Evolutionary conservation across 1,140 invertebrate genomes (phyloP), one percentile per base, ranked within the genome.

Genomic region (Tetramorium simillimum): DNA sequence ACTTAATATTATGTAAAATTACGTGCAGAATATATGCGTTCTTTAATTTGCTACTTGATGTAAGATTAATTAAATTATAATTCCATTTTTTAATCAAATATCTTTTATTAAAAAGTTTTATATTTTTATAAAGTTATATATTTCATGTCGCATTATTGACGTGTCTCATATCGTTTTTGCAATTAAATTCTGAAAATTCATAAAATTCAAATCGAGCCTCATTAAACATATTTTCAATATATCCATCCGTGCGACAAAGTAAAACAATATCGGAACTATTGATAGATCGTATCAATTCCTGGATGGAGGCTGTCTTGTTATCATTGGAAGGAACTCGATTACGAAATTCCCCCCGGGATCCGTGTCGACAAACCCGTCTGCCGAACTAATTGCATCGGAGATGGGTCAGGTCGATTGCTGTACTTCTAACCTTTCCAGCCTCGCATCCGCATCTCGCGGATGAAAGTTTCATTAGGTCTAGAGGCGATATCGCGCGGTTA

Each of bases 391-490:
- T 89, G 56, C 78, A 58, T 60, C 69, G 70, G 63, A 84, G 89
- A 62, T 88, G 60, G 89, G 75, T 88, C 76, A 70, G 81, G 40
- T 72, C 80, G 78, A 43, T 46, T 28, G 85, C 60, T 28, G 53
- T 37, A 75, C 73, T 85, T 69, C 67, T 89, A 85, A 89, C 89
- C 85, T 89, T 90, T 89, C 21, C 56, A 46, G 14, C 33, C 60
- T 51, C 24, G 70, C 67, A 73, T 70, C 53, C 70, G 72, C 60
- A 56, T 62, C 43, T 56, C 53, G 62, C 70, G 78, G 21, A 88
- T 88, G 86, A 90, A 90, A 88, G 85, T 90, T 90, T 90, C 73
- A 88, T 90, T 72, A 63, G 65, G 67, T 81, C 37, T 65, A 65
- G 62, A 72, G 56, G 40, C 43, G 43, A 28, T 51, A 70, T 37